A percentile compares a stretch with the other conserved stretches of the same genome.
Evolutionary conservation across 2,888 invertebrate species (phyloP).

Genomic region (Sceliomorpha sp.): DNA sequence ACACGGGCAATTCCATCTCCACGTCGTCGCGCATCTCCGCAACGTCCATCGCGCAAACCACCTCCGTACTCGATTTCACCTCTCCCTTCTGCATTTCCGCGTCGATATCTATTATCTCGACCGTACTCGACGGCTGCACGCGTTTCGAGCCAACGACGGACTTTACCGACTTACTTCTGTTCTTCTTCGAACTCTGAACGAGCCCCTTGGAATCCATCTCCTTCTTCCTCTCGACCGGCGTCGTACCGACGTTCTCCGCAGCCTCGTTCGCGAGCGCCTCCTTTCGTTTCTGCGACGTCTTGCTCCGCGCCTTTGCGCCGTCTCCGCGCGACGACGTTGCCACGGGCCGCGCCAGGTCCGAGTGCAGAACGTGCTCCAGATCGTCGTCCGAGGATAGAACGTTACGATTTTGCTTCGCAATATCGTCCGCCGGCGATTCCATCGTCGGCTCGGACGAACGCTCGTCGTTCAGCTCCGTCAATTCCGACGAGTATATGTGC

Average conservation of each 20-base stretch:
- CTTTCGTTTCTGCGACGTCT: slow-evolving; percentile 41
- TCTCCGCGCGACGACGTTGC: slow-evolving; percentile 2
- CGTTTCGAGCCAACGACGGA: too few species aligned
- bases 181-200: slow-evolving; percentile 9
- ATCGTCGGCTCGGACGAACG: slow-evolving; percentile 14
- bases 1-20: slow-evolving; percentile 57
- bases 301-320: not conserved
- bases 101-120: slow-evolving; percentile 57
- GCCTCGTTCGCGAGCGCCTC: slow-evolving; percentile 57
- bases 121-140: slow-evolving; percentile 27
- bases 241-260: slow-evolving; percentile 58
- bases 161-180: not conserved
- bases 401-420: not conserved
- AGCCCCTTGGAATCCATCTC: slow-evolving; percentile 34
- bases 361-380: slow-evolving; percentile 70
- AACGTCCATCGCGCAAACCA: too few species aligned
- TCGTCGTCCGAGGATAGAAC: slow-evolving; percentile 72
- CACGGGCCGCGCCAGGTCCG: slow-evolving; percentile 59
- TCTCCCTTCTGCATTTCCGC: slow-evolving; percentile 45
- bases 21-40: slow-evolving; percentile 60
- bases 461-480: slow-evolving; percentile 57
- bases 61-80: not conserved
- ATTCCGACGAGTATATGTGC: slow-evolving; percentile 65
- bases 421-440: slow-evolving; percentile 16
- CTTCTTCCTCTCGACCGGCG: slow-evolving; percentile 54